Evolutionary conservation across 2,888 invertebrate species (phyloP), one percentile per base, ranked within the genome.

Genomic region (Melanostoma scalare): DNA sequence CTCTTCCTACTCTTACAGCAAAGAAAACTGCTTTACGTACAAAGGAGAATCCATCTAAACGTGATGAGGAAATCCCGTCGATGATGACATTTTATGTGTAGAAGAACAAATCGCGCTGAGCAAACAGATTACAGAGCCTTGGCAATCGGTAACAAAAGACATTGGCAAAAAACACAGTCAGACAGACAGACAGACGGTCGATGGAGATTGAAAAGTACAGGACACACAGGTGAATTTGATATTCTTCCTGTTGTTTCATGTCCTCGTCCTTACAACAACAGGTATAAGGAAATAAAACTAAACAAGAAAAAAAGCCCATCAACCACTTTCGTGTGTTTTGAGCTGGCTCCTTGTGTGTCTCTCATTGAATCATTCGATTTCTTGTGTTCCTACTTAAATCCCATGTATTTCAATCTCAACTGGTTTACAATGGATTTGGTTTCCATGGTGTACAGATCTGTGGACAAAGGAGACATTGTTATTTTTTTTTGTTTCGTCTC

Each of bases 211-310:
- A 20, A 20, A 20, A 20, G 20, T 20, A 38, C 33, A 53, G 20
- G n/a, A 30, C 53, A 53, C 60, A 81, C 80, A 81, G 71, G 80
- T 74, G 74, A 74, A 79, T 74, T 79, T 60, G 56, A 79, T 74
- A 56, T 68, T 55, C 55, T 61, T 71, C 63, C 61, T 63, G 33
- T 61, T 53, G 31, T 56, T 69, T 40, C 20, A 42, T 71, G n/a
- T 68, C 20, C 50, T 52, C 3, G 6, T 2, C 20, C 36, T 36
- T 36, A 20, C 20, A 20, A 20, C 20, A 20, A 20, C 20, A 20
- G 20, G 20, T 20, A 20, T 20, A 20, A 20, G 20, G 20, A 20
- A 20, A 20, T 1, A 20, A 20, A 20, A 20, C 20, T 20, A 20
- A 20, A 20, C 20, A 20, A 20, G 20, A 20, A 20, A 20, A 20